Evolutionary conservation across 23 tunicate species (phyloP), one percentile per base, ranked within the genome.

Genomic region (Halocynthia roretzi): DNA sequence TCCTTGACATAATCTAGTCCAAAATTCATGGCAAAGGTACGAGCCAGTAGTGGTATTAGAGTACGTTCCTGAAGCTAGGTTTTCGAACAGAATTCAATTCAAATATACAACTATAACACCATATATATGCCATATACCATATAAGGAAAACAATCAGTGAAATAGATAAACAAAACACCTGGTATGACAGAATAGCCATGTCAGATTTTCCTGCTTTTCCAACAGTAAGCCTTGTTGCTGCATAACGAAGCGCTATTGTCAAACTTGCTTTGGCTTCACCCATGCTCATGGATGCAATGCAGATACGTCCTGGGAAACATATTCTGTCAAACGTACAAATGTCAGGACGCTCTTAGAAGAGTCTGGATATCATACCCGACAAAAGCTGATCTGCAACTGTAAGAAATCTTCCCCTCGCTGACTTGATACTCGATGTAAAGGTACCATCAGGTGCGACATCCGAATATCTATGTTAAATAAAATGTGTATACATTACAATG

Each of bases 271-370:
- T 94, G 10, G 99, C 51, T 40, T 82, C 87, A 10, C 99, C 99
- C 87, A 87, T 88, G 55, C 86, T 64, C 99, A 94, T 94, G 6
- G 99, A 87, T n/a, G 99, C 99, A 69, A 94, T 94, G 85, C 99
- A 94, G n/a, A 94, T 88, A 23, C 99, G 83, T 17, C 99, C 99
- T 86, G 40, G 0, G 5, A 58, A 21, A 23, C 6, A 48, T 10
- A 2, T 12, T 10, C 21, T 20, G 15, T 67, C 4, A 60, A n/a
- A n/a, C 21, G 18, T n/a, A 67, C 48, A 5, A 11, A 20, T n/a
- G 21, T n/a, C n/a, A n/a, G n/a, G n/a, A n/a, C 71, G 5, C 21
- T 21, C 71, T 67, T 21, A 40, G 48, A 67, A 20, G 23, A 15
- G 44, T 31, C 44, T 31, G 4, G 44, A 31, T 31, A 56, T 18